phyloP scores from a whole-genome alignment of 2,113 vertebrate species.

The Eptesicus fuscus region DNA sequence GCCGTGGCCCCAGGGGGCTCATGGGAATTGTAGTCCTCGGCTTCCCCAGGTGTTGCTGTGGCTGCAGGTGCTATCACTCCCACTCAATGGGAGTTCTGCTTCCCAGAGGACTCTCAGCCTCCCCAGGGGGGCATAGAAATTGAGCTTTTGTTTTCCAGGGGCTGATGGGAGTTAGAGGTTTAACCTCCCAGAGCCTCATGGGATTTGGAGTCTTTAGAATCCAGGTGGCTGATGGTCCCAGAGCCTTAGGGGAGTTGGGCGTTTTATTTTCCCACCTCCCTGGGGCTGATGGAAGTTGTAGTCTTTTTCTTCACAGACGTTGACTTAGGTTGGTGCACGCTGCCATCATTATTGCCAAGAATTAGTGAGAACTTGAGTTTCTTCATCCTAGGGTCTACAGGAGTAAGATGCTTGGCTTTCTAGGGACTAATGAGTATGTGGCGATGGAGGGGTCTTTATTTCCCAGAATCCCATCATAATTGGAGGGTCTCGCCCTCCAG shows the following conservation, averaged over 20 bases:
- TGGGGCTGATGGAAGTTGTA: neutral
- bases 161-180: neutral
- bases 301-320: neutral
- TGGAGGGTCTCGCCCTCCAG: neutral
- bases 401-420: neutral
- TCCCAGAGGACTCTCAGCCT: neutral
- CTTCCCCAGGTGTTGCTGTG: neutral
- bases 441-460: neutral
- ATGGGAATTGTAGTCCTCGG: slow-evolving; percentile 28
- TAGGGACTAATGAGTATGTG: neutral
- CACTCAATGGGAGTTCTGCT: neutral
- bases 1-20: neutral
- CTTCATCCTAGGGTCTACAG: neutral
- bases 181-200: neutral
- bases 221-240: slow-evolving; percentile 8
- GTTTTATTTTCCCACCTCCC: neutral
- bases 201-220: slow-evolving; percentile 39
- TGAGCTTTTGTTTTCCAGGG: neutral
- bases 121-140: neutral
- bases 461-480: neutral
- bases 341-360: neutral
- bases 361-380: neutral
- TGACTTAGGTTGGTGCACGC: neutral
- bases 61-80: neutral
- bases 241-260: neutral